Evolutionary conservation across 1,140 invertebrate genomes (phyloP).

Genomic region (Caenorhabditis elegans): WBcel235 BX284603.4:8272501-8273000

Average conservation of each 20-base stretch:
- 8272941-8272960: not conserved
- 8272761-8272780: not conserved
- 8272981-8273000: not conserved
- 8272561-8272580: too few relatives aligned
- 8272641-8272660: too few relatives aligned
- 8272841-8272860: slow-evolving; percentile 30
- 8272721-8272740: too few relatives aligned
- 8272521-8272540: too few relatives aligned
- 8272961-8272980: not conserved
- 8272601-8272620: too few relatives aligned
- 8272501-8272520: too few relatives aligned
- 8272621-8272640: too few relatives aligned
- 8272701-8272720: not conserved
- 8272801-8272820: not conserved
- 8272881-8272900: not conserved
- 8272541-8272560: too few relatives aligned
- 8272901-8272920: slow-evolving; percentile 34
- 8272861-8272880: not conserved
- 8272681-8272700: too few relatives aligned
- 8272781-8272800: not conserved
- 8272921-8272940: too few relatives aligned
- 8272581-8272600: too few relatives aligned
- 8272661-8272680: too few relatives aligned
- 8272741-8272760: not conserved
- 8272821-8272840: not conserved